Percentiles rank a stretch among this genome's conserved stretches.
Evolutionary conservation across 2,113 vertebrate species (phyloP).

Genomic region (Antechinus flavipes): DNA sequence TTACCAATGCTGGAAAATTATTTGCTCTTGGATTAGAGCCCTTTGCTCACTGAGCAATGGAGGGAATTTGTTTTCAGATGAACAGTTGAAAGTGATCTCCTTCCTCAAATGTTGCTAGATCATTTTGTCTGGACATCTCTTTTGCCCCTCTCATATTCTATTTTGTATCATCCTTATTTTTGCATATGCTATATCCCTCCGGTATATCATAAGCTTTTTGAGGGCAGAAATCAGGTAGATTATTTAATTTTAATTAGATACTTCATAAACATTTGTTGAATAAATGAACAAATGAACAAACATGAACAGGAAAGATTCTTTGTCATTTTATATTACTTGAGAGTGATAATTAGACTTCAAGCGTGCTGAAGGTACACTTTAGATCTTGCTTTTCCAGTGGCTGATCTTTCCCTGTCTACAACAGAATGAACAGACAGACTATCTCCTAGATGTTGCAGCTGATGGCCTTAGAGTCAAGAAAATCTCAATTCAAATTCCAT

Average conservation of each 20-base stretch:
- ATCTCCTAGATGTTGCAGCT: neutral
- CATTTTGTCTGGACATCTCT: neutral
- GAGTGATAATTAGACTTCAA: slow-evolving; percentile 5
- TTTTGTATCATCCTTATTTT: neutral
- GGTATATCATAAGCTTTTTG: neutral
- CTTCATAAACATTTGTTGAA: neutral
- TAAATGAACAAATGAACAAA: slow-evolving; percentile 5
- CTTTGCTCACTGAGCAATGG: slow-evolving; percentile 46
- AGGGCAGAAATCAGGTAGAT: neutral
- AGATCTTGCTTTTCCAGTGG: neutral
- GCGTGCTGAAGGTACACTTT: neutral
- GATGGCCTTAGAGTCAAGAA: neutral
- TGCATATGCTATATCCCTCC: neutral
- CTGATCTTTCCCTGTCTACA: neutral
- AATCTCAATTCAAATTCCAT: neutral
- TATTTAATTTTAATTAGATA: neutral
- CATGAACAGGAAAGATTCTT: neutral
- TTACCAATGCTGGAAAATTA: slow-evolving; percentile 37
- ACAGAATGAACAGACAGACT: neutral
- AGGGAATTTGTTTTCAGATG: slow-evolving; percentile 28
- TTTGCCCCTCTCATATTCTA: neutral
- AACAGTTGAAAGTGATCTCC: neutral
- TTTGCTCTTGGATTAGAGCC: slow-evolving; percentile 52
- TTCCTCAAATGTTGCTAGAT: neutral
- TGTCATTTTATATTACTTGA: neutral